These are phyloP conservation scores for Stenotaenia linearis DNA, from an alignment of 2,888 invertebrate genomes.

Conservation along the genomic window DNA sequence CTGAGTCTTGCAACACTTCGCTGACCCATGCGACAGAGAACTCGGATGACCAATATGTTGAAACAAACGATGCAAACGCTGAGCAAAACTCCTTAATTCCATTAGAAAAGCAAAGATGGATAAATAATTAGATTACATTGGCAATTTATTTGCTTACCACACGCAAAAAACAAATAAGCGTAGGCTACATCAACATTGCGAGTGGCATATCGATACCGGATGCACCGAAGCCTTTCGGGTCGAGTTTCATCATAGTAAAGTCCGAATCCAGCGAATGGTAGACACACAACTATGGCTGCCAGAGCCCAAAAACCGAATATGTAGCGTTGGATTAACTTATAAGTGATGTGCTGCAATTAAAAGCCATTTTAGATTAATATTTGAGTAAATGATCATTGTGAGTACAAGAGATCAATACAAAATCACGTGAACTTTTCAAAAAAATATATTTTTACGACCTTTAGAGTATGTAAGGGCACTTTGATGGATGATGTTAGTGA, in stretches of 20 bases:
- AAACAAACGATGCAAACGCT: constrained; percentile 72
- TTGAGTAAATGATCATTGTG: no score
- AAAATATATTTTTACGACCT: no score
- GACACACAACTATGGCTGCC: constrained; percentile 64
- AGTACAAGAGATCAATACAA: no score
- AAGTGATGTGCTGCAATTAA: constrained; percentile 67
- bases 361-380: no score
- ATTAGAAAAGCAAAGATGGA: constrained; percentile 33
- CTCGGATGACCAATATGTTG: constrained; percentile 73
- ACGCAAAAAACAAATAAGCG: constrained; percentile 67
- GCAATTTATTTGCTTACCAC: constrained; percentile 56
- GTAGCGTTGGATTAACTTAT: constrained; percentile 64
- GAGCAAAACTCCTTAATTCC: constrained; percentile 59
- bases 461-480: no score
- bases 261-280: constrained; percentile 69
- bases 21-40: constrained; percentile 58
- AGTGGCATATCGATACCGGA: constrained; percentile 66
- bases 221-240: constrained; percentile 50
- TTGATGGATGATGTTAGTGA: no score
- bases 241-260: constrained; percentile 58
- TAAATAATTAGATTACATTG: background rate
- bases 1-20: constrained; percentile 34
- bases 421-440: no score
- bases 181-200: constrained; percentile 62
- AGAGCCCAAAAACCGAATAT: constrained; percentile 64